Conservation (phyloP, 2,113 vertebrate species). For the Orthochromis malagaraziensis region DNA sequence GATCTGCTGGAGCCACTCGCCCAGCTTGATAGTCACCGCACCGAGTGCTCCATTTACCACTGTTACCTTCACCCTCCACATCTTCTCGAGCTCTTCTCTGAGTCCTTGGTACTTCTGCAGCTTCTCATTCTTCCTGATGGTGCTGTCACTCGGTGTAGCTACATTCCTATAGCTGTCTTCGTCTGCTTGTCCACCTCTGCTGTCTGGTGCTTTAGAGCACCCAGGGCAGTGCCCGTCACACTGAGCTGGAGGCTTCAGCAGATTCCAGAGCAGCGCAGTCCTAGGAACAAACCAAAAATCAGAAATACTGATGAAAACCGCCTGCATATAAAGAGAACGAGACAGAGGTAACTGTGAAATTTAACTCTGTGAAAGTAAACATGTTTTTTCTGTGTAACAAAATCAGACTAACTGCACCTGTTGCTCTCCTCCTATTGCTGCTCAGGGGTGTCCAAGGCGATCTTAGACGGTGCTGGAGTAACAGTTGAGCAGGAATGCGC, state of each 20-base stretch:
- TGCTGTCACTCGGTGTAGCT: background rate
- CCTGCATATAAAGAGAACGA: background rate
- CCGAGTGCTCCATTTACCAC: background rate
- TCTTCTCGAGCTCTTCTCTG: background rate
- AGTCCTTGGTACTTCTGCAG: background rate
- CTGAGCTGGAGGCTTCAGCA: background rate
- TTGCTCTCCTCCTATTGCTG: background rate
- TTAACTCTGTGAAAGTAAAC: accelerated
- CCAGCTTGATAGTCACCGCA: accelerated
- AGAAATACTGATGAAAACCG: background rate
- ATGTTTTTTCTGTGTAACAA: accelerated
- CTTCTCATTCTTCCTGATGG: background rate
- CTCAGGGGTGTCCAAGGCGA: background rate
- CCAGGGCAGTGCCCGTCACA: background rate
- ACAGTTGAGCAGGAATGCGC: background rate
- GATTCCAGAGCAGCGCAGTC: accelerated
- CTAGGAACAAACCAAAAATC: accelerated
- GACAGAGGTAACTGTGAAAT: background rate
- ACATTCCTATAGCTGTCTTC: background rate
- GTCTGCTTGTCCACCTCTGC: accelerated
- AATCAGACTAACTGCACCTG: background rate
- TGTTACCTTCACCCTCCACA: background rate
- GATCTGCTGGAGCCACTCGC: background rate
- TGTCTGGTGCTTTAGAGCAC: background rate
- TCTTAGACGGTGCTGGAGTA: background rate